Evolutionary conservation across 2,888 invertebrate genomes (phyloP).

Genomic region (Eilema sororculum): DNA sequence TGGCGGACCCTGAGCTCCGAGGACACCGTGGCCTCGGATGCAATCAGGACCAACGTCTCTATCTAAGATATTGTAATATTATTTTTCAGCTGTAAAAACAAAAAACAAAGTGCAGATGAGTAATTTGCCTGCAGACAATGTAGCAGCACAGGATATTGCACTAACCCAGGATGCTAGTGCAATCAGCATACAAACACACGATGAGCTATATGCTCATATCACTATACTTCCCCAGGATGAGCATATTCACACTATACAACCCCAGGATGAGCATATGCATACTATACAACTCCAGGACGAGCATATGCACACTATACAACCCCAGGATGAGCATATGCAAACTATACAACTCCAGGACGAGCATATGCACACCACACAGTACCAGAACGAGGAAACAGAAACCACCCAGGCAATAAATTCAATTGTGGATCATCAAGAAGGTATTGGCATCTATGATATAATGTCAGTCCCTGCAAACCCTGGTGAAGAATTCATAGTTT

Average conservation of each 20-base stretch:
- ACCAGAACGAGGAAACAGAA: neutral
- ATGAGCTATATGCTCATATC: neutral
- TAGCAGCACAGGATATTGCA: neutral
- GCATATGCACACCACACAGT: neutral
- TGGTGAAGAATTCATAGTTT: slow-evolving; percentile 8
- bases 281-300: neutral
- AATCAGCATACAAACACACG: neutral
- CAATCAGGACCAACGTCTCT: too few species aligned
- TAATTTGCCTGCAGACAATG: neutral
- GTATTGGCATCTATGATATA: neutral
- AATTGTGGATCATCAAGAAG: neutral
- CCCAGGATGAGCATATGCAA: too few species aligned
- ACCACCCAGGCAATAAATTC: neutral
- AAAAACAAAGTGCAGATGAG: neutral
- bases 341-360: neutral
- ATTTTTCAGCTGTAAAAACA: neutral
- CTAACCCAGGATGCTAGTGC: neutral
- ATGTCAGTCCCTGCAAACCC: neutral
- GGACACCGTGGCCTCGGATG: too few species aligned
- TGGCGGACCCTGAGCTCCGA: too few species aligned
- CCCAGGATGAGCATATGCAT: neutral
- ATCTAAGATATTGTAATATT: too few species aligned
- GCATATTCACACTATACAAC: neutral
- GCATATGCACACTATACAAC: neutral
- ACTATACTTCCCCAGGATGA: neutral